Evolutionary conservation across 1,140 invertebrate species (phyloP), one percentile per base, ranked within the genome.

Genomic region (Ctenoplectra terminalis): DNA sequence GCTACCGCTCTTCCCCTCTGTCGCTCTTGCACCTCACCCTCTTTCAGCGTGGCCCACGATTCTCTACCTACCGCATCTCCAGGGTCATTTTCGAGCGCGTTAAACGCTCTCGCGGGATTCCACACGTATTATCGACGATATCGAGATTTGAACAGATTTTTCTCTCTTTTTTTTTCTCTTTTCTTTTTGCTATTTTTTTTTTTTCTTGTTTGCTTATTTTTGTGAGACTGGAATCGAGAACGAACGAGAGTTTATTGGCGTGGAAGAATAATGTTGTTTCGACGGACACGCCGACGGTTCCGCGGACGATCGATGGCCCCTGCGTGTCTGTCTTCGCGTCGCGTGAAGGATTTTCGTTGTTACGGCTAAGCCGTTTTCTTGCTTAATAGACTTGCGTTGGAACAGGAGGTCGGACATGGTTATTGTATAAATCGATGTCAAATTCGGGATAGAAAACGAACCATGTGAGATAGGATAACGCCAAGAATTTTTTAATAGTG

Each of bases 61-160:
- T 63, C 73, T 64, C 23, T 56, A 11, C 40, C 67, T 73, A n/a
- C 13, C 20, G n/a, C 40, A 60, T 78, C 66, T 58, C 58, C 29
- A 34, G 81, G 75, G 66, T 82, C 74, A 78, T 82, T 82, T 82
- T 82, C 81, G 58, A 70, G 48, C 74, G 67, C 56, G 75, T 82
- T 78, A 78, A 82, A 82, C 56, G 74, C 23, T 61, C 81, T 43
- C 64, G 37, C 48, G 46, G 75, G 48, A 82, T 48, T n/a, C 17
- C 56, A 7, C 40, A 37, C 56, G 56, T 77, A 69, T 82, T 64
- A 80, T 63, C 70, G 37, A 4, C 46, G 58, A 80, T 80, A 80
- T 64, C 69, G 46, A 20, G 70, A 73, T 64, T 54, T 58, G 26
- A 26, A 46, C 34, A n/a, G n/a, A 17, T 23, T 23, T 52, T 37